phyloP scores from a whole-genome alignment of 2,888 invertebrate species.

The Herminia tarsipennalis region DNA sequence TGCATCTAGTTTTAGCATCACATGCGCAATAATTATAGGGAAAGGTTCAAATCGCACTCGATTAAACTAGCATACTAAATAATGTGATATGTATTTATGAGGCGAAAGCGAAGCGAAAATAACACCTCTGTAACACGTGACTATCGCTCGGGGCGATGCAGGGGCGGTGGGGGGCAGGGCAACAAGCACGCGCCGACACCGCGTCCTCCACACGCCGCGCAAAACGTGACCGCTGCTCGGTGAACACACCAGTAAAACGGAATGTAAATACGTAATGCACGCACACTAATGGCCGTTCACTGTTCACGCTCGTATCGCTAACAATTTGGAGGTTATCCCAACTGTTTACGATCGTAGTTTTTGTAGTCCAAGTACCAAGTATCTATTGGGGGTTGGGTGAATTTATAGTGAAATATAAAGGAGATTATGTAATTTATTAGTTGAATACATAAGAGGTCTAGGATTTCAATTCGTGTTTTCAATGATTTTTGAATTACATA shows the following conservation, averaged over 20 bases:
- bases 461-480: no score
- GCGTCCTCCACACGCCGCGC: conserved; percentile 73
- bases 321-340: conserved; percentile 38
- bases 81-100: conserved; percentile 50
- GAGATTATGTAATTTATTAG: no score
- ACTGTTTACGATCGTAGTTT: conserved; percentile 15
- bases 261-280: conserved; percentile 11
- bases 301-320: conserved; percentile 60
- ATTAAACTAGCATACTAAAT: conserved; percentile 25
- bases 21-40: not conserved
- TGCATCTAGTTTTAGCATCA: no score
- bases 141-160: conserved; percentile 32
- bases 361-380: not conserved
- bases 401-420: no score
- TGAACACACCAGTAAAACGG: conserved; percentile 34
- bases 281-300: conserved; percentile 20
- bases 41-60: not conserved
- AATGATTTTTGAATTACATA: no score
- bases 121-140: conserved; percentile 60
- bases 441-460: no score
- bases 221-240: conserved; percentile 72
- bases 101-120: conserved; percentile 74
- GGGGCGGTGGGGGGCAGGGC: conserved; percentile 33
- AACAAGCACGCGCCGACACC: conserved; percentile 55
- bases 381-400: no score